Evolutionary conservation across 92 coral and sea anemone species (phyloP), one percentile per base, ranked within the genome.

Genomic region (Montipora capitata): DNA sequence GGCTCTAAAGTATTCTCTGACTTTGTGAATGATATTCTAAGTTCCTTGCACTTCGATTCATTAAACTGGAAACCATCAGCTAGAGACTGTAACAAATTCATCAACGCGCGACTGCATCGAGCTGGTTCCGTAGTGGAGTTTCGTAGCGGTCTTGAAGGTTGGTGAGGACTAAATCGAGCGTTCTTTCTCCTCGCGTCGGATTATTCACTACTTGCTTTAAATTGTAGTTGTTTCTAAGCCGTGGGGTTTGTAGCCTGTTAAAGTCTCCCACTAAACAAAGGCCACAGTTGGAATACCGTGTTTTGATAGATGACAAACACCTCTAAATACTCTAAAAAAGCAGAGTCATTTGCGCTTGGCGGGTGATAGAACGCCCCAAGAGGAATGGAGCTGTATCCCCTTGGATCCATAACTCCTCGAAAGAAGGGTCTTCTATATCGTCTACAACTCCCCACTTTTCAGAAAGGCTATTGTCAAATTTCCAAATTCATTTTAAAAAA

Each of bases 331-430:
- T 80, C 77, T 27, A 52, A 35, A 56, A 65, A 45, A 41, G 76
- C 85, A 35, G 77, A 58, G 85, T 80, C 85, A 64, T 80, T 80
- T 20, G 85, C 85, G 59, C 17, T 68, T 38, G 74, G 74, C 42
- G 74, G 74, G 74, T 68, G 74, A 68, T 68, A 68, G 15, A 68
- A 42, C 74, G 74, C 15, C 18, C 74, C 39, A 68, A 68, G 74
- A 42, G 13, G 42, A 68, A 68, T 9, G 13, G 74, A 68, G 74
- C 44, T 68, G 74, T 6, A 68, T 9, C 74, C 74, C 39, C 74
- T 68, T 68, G 74, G 74, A 41, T 74, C 79, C 79, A 74, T 44
- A 74, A 17, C 7, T 5, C 58, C 79, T 74, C 63, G 40, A 74
- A 74, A 54, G 35, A 14, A 40, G 58, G 10, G 15, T 74, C 79